phyloP scores from a whole-genome alignment of 2,888 invertebrate species.

The Apeira syringaria region DNA sequence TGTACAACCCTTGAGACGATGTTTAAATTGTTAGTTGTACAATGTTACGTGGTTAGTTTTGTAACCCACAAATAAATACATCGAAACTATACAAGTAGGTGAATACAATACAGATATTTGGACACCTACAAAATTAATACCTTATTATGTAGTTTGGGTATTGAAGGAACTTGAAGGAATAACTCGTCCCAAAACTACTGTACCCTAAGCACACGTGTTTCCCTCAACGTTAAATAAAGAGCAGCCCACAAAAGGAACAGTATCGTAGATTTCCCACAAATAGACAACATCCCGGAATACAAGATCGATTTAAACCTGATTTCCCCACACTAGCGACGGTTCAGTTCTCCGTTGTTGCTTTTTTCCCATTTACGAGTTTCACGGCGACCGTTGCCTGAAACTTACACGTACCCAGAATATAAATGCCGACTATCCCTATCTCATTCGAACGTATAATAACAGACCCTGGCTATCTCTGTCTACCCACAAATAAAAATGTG shows the following conservation, averaged over 20 bases:
- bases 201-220: background rate
- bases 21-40: no score
- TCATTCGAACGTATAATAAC: slow-evolving; percentile 44
- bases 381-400: slow-evolving; percentile 84
- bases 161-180: no score
- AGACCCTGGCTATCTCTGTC: slow-evolving; percentile 55
- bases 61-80: no score
- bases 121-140: no score
- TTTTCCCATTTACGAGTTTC: slow-evolving; percentile 84
- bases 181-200: no score
- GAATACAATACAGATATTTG: no score
- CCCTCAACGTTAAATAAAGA: slow-evolving; percentile 5
- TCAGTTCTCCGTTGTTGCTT: slow-evolving; percentile 81
- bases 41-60: no score
- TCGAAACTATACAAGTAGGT: no score
- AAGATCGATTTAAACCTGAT: slow-evolving; percentile 40
- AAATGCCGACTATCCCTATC: slow-evolving; percentile 70
- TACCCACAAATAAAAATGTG: slow-evolving; percentile 79
- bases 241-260: slow-evolving; percentile 6
- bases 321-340: slow-evolving; percentile 76
- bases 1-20: no score
- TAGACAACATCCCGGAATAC: slow-evolving; percentile 26
- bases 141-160: no score
- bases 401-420: slow-evolving; percentile 83
- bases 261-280: slow-evolving; percentile 21